A percentile compares a stretch with the other conserved stretches of the same genome.
These are phyloP conservation scores for Actinia tenebrosa DNA, from an alignment of 64 coral and sea anemone genomes.

Conservation along the genomic window DNA sequence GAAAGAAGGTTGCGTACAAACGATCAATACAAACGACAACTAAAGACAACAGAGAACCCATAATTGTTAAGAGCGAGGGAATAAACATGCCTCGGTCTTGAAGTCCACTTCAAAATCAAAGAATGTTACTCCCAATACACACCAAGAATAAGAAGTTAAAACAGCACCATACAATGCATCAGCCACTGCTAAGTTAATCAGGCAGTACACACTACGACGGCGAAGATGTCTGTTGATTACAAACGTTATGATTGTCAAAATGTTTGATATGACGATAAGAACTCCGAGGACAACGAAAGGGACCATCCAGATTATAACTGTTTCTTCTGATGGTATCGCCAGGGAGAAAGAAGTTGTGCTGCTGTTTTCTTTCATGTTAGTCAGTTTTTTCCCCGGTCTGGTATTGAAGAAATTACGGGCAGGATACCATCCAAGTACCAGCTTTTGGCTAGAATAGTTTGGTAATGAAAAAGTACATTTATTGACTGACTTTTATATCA, in stretches of 20 bases:
- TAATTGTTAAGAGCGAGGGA: not conserved
- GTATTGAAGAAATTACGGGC: no score
- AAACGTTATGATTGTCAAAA: not conserved
- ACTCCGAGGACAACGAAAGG: not conserved
- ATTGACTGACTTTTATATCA: no score
- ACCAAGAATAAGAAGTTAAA: not conserved
- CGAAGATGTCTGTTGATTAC: not conserved
- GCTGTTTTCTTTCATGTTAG: no score
- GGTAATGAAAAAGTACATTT: no score
- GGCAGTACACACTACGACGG: constrained; percentile 6
- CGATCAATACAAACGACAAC: not conserved
- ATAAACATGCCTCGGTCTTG: not conserved
- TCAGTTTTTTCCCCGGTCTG: no score
- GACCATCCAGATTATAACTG: not conserved
- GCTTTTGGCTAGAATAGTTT: no score
- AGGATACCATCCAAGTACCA: no score
- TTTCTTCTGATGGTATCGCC: no score
- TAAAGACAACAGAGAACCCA: not conserved
- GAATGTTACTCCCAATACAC: not conserved
- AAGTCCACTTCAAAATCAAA: not conserved
- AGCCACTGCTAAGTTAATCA: not conserved
- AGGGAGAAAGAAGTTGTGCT: no score
- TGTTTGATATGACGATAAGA: not conserved
- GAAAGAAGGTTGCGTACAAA: not conserved
- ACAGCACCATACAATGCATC: not conserved